A percentile compares a stretch with the other conserved stretches of the same genome.
Evolutionary conservation across 2,888 invertebrate genomes (phyloP).

Genomic region (Alsophila aescularia): DNA sequence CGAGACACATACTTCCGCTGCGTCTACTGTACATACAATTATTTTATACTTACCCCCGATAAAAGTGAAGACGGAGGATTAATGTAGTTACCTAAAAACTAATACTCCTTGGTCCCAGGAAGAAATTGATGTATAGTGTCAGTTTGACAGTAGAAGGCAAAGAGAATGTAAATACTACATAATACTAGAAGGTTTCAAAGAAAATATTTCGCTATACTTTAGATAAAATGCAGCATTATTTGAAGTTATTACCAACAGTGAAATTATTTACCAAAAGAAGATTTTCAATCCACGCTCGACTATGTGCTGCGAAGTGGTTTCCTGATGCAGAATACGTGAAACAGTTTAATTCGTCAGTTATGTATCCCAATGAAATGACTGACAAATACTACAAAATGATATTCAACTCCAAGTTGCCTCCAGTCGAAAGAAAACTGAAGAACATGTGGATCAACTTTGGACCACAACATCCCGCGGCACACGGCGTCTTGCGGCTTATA

Average conservation of each 20-base stretch:
- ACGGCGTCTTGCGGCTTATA: conserved; percentile 93
- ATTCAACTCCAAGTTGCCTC: conserved; percentile 59
- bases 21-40: too few relatives aligned
- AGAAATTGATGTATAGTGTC: too few relatives aligned
- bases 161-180: too few relatives aligned
- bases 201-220: too few relatives aligned
- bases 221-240: neutral
- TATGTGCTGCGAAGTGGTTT: conserved; percentile 80
- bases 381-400: conserved; percentile 66
- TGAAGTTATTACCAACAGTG: conserved; percentile 8
- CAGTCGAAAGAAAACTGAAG: conserved; percentile 85
- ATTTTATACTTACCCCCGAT: too few relatives aligned
- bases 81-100: too few relatives aligned
- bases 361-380: conserved; percentile 81
- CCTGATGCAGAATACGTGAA: conserved; percentile 86
- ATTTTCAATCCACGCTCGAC: conserved; percentile 46
- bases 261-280: conserved; percentile 35
- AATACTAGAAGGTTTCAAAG: too few relatives aligned
- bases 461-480: conserved; percentile 96
- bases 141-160: too few relatives aligned
- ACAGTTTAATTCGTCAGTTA: conserved; percentile 81
- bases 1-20: too few relatives aligned
- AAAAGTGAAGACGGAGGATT: too few relatives aligned
- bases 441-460: conserved; percentile 93
- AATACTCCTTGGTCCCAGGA: too few relatives aligned